Evolutionary conservation across 2,888 invertebrate species (phyloP).

Genomic region (Drosophila mettleri): DNA sequence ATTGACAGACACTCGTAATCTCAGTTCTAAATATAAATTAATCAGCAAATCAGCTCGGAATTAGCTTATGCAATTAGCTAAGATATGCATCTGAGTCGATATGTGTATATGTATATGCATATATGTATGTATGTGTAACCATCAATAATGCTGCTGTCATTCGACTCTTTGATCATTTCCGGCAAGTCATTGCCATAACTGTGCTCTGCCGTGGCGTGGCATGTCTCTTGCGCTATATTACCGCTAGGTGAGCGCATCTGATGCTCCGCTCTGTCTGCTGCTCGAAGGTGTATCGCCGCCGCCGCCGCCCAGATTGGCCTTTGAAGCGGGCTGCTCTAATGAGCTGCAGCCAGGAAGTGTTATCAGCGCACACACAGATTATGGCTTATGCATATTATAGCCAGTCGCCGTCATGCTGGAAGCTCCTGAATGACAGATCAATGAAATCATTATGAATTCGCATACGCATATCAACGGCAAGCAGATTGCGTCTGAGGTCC

Average conservation of each 20-base stretch:
- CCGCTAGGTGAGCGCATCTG: constrained; percentile 35
- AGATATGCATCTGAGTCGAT: constrained; percentile 10
- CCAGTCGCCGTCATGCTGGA: constrained; percentile 57
- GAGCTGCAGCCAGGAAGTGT: constrained; percentile 51
- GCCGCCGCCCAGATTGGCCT: constrained; percentile 34
- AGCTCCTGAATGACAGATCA: constrained; percentile 80
- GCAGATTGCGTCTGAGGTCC: constrained; percentile 14
- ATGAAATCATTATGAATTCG: constrained; percentile 78
- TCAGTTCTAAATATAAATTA: constrained; percentile 9
- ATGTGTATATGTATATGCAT: not conserved
- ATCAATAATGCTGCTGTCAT: constrained; percentile 18
- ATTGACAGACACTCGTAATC: not conserved
- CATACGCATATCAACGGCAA: constrained; percentile 30
- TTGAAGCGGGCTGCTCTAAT: constrained; percentile 45
- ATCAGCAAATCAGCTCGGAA: constrained; percentile 8
- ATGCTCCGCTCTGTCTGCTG: constrained; percentile 34
- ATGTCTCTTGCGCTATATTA: constrained; percentile 35
- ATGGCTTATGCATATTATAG: constrained; percentile 7
- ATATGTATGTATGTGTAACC: not conserved
- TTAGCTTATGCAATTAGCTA: constrained; percentile 20
- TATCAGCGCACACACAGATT: constrained; percentile 53
- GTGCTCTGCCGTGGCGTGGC: constrained; percentile 11
- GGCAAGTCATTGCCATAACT: constrained; percentile 30
- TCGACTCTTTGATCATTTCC: constrained; percentile 37
- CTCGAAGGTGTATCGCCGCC: constrained; percentile 57